Percentiles rank a stretch among this genome's conserved stretches.
Conservation (phyloP, 1,140 invertebrate species). For the Drosophila sturtevanti region DNA sequence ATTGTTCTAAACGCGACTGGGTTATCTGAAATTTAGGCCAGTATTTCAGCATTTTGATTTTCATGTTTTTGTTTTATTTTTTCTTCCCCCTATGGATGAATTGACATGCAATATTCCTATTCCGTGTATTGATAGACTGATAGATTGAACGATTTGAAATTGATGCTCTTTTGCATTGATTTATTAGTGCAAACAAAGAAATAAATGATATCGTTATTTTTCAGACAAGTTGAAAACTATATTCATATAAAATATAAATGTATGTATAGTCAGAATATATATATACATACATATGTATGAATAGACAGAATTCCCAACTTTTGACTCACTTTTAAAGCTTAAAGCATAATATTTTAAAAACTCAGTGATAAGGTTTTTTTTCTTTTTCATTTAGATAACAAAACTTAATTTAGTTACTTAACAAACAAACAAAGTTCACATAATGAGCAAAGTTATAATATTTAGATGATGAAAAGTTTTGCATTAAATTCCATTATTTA, state of each 20-base stretch:
- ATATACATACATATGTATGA: no score
- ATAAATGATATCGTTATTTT: constrained; percentile 6
- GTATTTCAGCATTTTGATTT: constrained; percentile 23
- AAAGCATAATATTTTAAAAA: no score
- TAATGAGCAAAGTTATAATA: no score
- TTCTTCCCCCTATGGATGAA: background rate
- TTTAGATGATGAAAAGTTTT: no score
- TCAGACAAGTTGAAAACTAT: background rate
- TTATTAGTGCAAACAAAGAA: background rate
- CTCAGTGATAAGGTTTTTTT: no score
- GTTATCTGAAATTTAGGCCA: constrained; percentile 26
- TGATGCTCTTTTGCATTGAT: background rate
- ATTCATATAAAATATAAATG: background rate
- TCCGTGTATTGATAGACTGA: constrained; percentile 21
- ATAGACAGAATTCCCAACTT: no score
- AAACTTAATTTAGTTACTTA: no score
- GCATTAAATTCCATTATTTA: no score
- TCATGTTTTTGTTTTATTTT: background rate
- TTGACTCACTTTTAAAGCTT: no score
- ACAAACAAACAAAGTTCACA: no score
- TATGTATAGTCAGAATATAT: no score
- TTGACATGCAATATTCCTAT: constrained; percentile 28
- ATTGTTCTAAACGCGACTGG: constrained; percentile 6
- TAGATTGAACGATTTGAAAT: constrained; percentile 32
- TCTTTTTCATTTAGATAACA: no score